Base-by-base conservation (phyloP, 2,888 invertebrate species). In the Drosophila cognata region DNA sequence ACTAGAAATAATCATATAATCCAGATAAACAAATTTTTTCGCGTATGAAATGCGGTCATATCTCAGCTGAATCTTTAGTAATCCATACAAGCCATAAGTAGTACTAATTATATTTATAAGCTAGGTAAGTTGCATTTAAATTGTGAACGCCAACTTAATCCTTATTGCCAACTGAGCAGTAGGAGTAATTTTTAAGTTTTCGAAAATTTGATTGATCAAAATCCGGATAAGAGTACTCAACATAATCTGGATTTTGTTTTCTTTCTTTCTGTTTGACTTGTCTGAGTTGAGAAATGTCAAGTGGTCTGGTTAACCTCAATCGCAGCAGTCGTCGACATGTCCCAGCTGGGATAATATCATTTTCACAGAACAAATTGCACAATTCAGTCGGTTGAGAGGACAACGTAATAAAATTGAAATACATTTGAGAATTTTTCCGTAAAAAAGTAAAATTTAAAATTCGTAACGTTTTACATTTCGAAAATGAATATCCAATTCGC, bases 321-420 rank as follows among this genome's bases (percentile, higher is more conserved):
- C 77, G 41, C 4, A 74, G 75, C 31, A 74, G 65, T 29, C 61
- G 18, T 43, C 25, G 36, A 46, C 1, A 50, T 29, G 31, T 41
- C 25, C 1, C 18, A 59, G n/a, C 18, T 48, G 25, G n/a, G 8
- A 4, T 33, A 38, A n/a, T 25, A 7, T 61, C 69, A 88, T 61
- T 77, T 36, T 59, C 64, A 60, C 73, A 74, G 29, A 71, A 67
- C 65, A 72, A 56, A 74, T 83, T 74, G 72, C 75, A 73, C n/a
- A 59, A 68, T 83, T 83, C 88, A 79, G 81, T 85, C 86, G 71
- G 80, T 74, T 67, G 70, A 67, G 69, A 72, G 57, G 67, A 56
- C 59, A 68, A 29, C 21, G n/a, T 73, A 31, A 56, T 51, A 74
- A 62, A 72, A 48, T 48, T 46, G 1, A 70, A 72, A 72, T 70